phyloP scores from a whole-genome alignment of 2,888 invertebrate genomes.

The Neoaliturus tenellus region DNA sequence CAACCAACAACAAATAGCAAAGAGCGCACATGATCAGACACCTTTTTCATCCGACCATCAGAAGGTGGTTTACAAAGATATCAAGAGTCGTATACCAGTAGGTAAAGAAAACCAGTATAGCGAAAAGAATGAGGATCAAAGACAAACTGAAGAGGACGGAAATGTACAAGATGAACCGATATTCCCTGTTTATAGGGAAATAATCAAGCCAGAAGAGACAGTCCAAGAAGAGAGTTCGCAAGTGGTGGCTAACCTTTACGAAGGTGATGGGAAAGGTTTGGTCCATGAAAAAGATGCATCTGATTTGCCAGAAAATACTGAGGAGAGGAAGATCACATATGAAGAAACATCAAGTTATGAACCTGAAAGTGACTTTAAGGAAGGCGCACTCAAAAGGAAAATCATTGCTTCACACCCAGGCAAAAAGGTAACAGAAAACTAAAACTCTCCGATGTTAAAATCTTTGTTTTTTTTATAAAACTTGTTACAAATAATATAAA shows the following conservation, averaged over 20 bases:
- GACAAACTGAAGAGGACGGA: slow-evolving; percentile 7
- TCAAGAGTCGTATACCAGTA: slow-evolving; percentile 55
- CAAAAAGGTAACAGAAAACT: slow-evolving; percentile 48
- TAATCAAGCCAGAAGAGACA: background rate
- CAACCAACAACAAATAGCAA: slow-evolving; percentile 18
- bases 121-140: slow-evolving; percentile 44
- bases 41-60: slow-evolving; percentile 65
- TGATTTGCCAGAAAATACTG: background rate
- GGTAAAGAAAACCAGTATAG: slow-evolving; percentile 63
- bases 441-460: too few species aligned
- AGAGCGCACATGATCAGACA: slow-evolving; percentile 60
- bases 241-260: background rate
- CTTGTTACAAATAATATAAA: too few species aligned
- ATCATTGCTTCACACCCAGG: slow-evolving; percentile 25
- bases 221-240: slow-evolving; percentile 3
- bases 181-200: slow-evolving; percentile 34
- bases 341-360: background rate
- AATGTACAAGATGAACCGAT: background rate
- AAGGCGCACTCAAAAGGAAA: slow-evolving; percentile 19
- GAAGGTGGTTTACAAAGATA: slow-evolving; percentile 59
- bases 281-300: slow-evolving; percentile 17
- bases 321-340: background rate
- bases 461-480: too few species aligned
- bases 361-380: slow-evolving; percentile 24
- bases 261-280: slow-evolving; percentile 7